These are phyloP conservation scores for Dromas ardeola DNA, from an alignment of 2,113 vertebrate genomes.

Conservation along the genomic window DNA sequence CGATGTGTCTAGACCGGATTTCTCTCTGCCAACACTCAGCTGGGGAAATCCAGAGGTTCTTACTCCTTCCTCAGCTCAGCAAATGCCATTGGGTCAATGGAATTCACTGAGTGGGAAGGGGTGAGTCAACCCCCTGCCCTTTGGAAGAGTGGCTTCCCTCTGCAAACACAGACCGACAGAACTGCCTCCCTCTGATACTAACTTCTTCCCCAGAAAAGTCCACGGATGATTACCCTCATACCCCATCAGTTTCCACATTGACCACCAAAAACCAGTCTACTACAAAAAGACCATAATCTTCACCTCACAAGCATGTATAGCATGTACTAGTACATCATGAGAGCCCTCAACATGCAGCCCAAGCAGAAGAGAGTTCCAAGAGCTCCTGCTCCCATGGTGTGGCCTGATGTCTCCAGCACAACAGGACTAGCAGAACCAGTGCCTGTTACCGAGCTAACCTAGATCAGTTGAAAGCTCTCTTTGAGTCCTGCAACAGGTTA, in stretches of 20 bases:
- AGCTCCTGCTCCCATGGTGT: background rate
- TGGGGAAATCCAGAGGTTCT: background rate
- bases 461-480: background rate
- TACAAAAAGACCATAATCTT: background rate
- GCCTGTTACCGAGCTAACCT: background rate
- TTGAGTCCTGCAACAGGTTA: background rate
- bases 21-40: background rate
- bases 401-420: background rate
- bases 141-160: background rate
- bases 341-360: background rate
- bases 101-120: background rate
- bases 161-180: background rate
- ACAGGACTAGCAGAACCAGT: background rate
- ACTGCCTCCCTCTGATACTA: background rate
- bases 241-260: background rate
- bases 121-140: background rate
- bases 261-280: background rate
- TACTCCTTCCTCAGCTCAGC: background rate
- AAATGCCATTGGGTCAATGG: background rate
- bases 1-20: background rate
- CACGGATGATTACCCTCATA: fast-evolving
- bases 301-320: background rate
- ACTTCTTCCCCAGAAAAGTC: background rate
- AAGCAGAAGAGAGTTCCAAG: background rate
- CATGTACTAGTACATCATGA: background rate